Conservation (phyloP, 2,888 invertebrate species). For the Agrotis puta region DNA sequence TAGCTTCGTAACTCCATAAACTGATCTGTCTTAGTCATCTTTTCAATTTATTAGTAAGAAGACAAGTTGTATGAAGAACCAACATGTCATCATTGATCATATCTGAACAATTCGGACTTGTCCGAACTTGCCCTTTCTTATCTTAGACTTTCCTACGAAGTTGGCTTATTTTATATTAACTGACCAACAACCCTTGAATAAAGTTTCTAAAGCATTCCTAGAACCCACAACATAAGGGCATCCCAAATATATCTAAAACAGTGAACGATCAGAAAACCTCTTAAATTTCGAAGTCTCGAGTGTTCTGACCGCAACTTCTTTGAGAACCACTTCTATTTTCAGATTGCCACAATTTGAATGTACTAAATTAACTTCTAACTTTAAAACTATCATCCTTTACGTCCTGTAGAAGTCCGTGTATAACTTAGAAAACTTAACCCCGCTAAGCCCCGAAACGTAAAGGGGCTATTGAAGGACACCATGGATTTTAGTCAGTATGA, state of each 20-base stretch:
- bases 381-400: conserved; percentile 26
- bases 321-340: conserved; percentile 35
- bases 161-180: conserved; percentile 5
- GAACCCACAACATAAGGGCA: conserved; percentile 22
- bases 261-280: conserved; percentile 31
- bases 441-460: too few species aligned
- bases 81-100: neutral
- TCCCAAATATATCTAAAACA: conserved; percentile 34
- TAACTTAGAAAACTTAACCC: conserved; percentile 54
- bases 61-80: neutral
- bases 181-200: conserved; percentile 7
- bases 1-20: too few species aligned
- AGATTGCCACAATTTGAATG: conserved; percentile 47
- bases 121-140: neutral
- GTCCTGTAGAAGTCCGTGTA: conserved; percentile 38
- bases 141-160: too few species aligned
- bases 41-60: neutral
- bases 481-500: too few species aligned
- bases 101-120: neutral
- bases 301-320: conserved; percentile 24
- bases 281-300: conserved; percentile 25
- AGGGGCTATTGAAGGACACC: too few species aligned
- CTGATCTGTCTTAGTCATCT: too few species aligned
- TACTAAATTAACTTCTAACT: conserved; percentile 51
- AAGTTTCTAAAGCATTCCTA: conserved; percentile 17